Percentiles rank a stretch among this genome's conserved stretches.
These are phyloP conservation scores for Drosophila monieri DNA, from an alignment of 2,888 invertebrate species.

Conservation along the genomic window DNA sequence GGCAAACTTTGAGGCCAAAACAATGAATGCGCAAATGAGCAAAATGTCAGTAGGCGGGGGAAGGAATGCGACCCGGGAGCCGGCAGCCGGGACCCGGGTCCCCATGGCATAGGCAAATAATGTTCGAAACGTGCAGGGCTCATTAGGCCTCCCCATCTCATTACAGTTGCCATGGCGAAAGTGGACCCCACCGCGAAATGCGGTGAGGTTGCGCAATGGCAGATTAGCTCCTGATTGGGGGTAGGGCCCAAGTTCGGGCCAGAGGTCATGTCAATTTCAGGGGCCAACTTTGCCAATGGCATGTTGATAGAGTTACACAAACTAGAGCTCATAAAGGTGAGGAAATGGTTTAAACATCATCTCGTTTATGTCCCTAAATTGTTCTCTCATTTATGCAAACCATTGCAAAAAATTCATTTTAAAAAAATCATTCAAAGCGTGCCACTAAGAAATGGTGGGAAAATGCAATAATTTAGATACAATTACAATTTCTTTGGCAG, in stretches of 20 bases:
- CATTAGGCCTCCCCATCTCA: conserved; percentile 49
- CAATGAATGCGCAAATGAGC: conserved; percentile 47
- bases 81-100: too few relatives aligned
- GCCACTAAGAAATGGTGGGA: conserved; percentile 10
- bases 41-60: conserved; percentile 1
- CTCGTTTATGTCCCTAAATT: conserved; percentile 13
- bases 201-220: conserved; percentile 60
- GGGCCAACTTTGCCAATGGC: not conserved
- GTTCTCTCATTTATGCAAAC: conserved; percentile 24
- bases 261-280: conserved; percentile 1
- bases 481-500: conserved; percentile 33
- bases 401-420: conserved; percentile 8
- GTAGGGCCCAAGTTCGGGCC: not conserved
- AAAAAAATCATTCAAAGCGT: conserved; percentile 19
- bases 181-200: conserved; percentile 37
- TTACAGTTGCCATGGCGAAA: conserved; percentile 18
- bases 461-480: conserved; percentile 18
- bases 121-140: conserved; percentile 59
- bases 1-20: conserved; percentile 40
- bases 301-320: not conserved
- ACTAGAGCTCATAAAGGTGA: not conserved
- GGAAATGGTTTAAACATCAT: not conserved
- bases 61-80: not conserved
- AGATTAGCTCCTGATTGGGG: conserved; percentile 19
- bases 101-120: conserved; percentile 47